Percentiles rank a stretch among this genome's conserved stretches.
phyloP scores from a whole-genome alignment of 1,140 invertebrate genomes.

The Pinna nobilis region DNA sequence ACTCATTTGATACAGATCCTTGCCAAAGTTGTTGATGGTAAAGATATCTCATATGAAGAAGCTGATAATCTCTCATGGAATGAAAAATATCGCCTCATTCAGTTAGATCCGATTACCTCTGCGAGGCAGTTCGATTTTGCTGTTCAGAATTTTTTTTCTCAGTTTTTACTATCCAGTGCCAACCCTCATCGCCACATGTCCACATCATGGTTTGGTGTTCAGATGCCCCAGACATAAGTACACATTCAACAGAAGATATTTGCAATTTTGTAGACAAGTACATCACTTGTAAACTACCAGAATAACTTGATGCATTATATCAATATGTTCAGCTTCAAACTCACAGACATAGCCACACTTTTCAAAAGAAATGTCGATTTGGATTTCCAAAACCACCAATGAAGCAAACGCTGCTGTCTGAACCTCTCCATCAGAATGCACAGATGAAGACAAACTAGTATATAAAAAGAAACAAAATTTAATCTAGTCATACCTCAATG shows the following conservation, averaged over 20 bases:
- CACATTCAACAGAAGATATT: conserved; percentile 28
- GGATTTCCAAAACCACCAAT: conserved; percentile 45
- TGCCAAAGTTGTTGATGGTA: conserved; percentile 35
- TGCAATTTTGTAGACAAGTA: conserved; percentile 40
- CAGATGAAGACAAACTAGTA: conserved; percentile 5
- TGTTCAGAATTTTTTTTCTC: conserved; percentile 33
- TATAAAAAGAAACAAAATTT: conserved; percentile 6
- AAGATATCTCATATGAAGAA: conserved; percentile 40
- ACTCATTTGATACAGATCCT: conserved; percentile 44
- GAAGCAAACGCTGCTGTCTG: conserved; percentile 25
- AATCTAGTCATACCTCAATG: conserved; percentile 22
- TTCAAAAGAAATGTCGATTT: conserved; percentile 49
- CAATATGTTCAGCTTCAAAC: conserved; percentile 39
- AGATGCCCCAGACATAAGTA: conserved; percentile 61
- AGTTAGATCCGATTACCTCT: conserved; percentile 49
- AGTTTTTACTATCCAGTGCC: conserved; percentile 17
- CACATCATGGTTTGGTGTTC: conserved; percentile 73
- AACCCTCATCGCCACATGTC: conserved; percentile 65
- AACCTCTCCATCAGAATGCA: conserved; percentile 34
- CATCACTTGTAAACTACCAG: conserved; percentile 33
- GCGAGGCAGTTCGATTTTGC: conserved; percentile 40
- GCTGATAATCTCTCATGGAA: conserved; percentile 27
- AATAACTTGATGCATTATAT: conserved; percentile 15
- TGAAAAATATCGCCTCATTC: conserved; percentile 42
- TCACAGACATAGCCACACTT: conserved; percentile 46